phyloP scores from a whole-genome alignment of 2,888 invertebrate species.

The Melanostoma scalare region DNA sequence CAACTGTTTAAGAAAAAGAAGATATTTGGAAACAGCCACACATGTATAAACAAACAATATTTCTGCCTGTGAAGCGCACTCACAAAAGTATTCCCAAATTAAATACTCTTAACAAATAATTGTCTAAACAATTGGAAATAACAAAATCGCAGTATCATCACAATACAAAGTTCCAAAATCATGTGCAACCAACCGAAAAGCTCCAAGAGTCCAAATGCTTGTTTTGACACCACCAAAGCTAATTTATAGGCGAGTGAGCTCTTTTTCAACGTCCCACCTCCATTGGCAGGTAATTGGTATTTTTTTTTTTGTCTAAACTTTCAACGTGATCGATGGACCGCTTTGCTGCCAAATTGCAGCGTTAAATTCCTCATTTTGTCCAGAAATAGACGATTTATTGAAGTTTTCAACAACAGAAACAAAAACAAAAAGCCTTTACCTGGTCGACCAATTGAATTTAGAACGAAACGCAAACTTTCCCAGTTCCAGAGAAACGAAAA shows the following conservation, averaged over 20 bases:
- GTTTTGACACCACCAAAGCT: slow-evolving; percentile 62
- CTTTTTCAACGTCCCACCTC: slow-evolving; percentile 57
- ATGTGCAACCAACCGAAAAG: slow-evolving; percentile 1
- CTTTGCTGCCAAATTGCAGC: slow-evolving; percentile 24
- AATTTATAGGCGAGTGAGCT: slow-evolving; percentile 39
- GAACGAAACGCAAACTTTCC: slow-evolving; percentile 12
- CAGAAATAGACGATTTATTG: slow-evolving; percentile 53
- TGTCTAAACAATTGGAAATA: too few species aligned
- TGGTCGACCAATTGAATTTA: slow-evolving; percentile 49
- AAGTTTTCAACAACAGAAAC: slow-evolving; percentile 1
- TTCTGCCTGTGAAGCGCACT: too few species aligned
- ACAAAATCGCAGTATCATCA: too few species aligned
- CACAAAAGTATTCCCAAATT: too few species aligned
- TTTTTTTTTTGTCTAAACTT: slow-evolving; percentile 50
- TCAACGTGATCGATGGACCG: slow-evolving; percentile 60
- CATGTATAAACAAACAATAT: too few species aligned
- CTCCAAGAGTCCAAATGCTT: slow-evolving; percentile 22
- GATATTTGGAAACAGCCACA: too few species aligned
- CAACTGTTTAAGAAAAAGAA: too few species aligned
- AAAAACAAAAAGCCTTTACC: slow-evolving; percentile 32
- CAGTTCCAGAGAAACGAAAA: slow-evolving; percentile 10
- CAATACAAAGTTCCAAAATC: too few species aligned
- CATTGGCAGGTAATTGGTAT: slow-evolving; percentile 53
- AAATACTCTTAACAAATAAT: too few species aligned
- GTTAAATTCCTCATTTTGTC: slow-evolving; percentile 49